A percentile compares a stretch with the other conserved stretches of the same genome.
Conservation (phyloP, 2,888 invertebrate species). For the Plagodis dolabraria region DNA sequence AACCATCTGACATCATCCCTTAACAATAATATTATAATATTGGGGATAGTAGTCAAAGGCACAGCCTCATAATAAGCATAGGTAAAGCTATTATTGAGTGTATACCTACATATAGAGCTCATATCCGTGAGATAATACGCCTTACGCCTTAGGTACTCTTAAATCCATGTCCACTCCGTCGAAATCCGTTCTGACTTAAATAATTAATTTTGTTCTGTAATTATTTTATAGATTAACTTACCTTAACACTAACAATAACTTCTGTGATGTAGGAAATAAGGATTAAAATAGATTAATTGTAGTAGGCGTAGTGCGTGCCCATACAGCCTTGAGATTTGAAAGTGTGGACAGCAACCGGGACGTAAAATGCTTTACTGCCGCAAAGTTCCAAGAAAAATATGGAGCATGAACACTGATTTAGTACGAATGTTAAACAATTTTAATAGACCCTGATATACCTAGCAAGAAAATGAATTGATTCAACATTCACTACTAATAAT, state of each 20-base stretch:
- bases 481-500: background rate
- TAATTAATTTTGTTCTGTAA: conserved; percentile 53
- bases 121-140: no score
- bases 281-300: conserved; percentile 27
- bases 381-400: conserved; percentile 54
- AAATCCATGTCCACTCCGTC: conserved; percentile 8
- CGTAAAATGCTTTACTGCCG: conserved; percentile 45
- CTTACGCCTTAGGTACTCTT: background rate
- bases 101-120: no score
- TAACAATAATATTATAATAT: no score
- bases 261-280: conserved; percentile 32
- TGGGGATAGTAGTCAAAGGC: no score
- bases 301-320: conserved; percentile 54
- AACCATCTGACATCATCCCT: no score
- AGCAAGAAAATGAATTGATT: no score
- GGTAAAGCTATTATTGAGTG: no score
- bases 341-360: conserved; percentile 70
- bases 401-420: background rate
- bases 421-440: no score
- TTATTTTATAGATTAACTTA: conserved; percentile 50
- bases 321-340: conserved; percentile 72
- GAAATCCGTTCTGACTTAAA: conserved; percentile 37
- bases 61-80: no score
- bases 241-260: conserved; percentile 19
- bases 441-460: no score